phyloP scores from a whole-genome alignment of 2,113 vertebrate species.

The Tachysurus fulvidraco region DNA sequence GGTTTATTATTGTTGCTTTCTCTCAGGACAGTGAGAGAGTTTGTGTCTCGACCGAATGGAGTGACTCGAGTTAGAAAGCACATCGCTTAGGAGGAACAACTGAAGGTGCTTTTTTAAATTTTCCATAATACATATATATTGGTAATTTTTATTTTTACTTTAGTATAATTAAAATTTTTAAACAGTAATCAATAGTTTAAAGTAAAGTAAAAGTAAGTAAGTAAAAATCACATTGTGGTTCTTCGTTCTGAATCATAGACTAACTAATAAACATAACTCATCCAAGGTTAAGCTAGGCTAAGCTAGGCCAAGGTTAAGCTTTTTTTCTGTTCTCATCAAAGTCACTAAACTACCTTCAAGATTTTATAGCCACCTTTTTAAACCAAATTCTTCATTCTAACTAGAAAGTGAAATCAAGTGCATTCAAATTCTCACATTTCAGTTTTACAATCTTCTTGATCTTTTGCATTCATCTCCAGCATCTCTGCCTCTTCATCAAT shows the following conservation, averaged over 20 bases:
- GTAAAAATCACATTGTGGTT: neutral
- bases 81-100: conserved; percentile 33
- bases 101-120: conserved; percentile 38
- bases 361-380: neutral
- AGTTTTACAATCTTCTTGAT: neutral
- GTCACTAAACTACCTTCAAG: neutral
- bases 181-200: neutral
- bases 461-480: conserved; percentile 41
- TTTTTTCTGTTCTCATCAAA: neutral
- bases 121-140: neutral
- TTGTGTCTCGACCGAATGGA: conserved; percentile 56
- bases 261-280: neutral
- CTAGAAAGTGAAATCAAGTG: neutral
- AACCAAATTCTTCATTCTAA: neutral
- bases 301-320: neutral
- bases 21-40: conserved; percentile 56
- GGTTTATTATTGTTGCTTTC: neutral
- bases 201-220: too few relatives aligned
- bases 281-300: too few relatives aligned
- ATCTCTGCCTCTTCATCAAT: conserved; percentile 39
- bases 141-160: neutral
- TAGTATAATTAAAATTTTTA: neutral
- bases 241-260: neutral
- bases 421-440: neutral
- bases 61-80: conserved; percentile 59